phyloP scores from a whole-genome alignment of 2,113 vertebrate species.

The Halcyon senegalensis region DNA sequence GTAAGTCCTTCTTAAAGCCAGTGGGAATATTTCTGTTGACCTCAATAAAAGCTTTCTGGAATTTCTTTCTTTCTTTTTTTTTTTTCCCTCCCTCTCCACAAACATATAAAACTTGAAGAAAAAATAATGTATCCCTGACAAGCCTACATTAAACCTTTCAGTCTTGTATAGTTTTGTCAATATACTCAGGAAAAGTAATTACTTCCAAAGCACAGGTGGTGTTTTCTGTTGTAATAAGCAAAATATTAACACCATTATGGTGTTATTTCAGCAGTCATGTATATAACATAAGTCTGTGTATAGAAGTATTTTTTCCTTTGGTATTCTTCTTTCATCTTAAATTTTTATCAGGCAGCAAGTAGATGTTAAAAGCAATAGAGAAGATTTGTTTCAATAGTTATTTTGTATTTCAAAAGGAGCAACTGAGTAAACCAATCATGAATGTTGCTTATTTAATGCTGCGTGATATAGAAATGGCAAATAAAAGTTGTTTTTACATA shows the following conservation, averaged over 20 bases:
- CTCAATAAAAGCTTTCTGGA: not conserved
- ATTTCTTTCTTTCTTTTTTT: not conserved
- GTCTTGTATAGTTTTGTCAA: not conserved
- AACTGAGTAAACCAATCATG: not conserved
- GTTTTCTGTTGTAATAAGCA: not conserved
- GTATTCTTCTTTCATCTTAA: not conserved
- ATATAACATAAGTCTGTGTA: not conserved
- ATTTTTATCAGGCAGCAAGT: not conserved
- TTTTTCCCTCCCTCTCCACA: not conserved
- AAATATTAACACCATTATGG: not conserved
- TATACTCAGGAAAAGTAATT: not conserved
- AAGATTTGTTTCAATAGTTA: not conserved
- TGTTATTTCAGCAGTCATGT: not conserved
- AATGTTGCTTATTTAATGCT: not conserved
- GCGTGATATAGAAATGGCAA: not conserved
- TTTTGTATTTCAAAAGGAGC: not conserved
- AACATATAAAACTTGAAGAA: not conserved
- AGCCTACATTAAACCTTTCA: not conserved
- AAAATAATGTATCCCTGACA: not conserved
- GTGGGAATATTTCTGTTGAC: not conserved
- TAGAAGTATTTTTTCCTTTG: not conserved
- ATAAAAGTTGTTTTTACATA: not conserved
- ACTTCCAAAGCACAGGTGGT: not conserved
- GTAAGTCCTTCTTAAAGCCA: not conserved
- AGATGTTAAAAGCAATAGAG: not conserved